Base-by-base conservation (phyloP, 2,113 vertebrate species). In the Channa maculata region DNA sequence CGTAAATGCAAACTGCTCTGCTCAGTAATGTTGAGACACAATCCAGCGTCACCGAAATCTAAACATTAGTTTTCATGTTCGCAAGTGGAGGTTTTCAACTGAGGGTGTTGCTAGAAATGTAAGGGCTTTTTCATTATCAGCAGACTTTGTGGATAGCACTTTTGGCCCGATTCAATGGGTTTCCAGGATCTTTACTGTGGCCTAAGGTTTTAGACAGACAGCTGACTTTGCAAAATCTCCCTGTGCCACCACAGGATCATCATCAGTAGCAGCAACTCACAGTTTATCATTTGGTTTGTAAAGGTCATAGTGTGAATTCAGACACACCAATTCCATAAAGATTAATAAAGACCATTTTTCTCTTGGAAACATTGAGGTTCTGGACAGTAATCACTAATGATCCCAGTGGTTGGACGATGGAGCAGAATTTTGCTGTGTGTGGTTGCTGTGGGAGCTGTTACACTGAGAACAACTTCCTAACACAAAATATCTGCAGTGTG, bases 271-370 rank as follows among this genome's bases (percentile, higher is more conserved):
- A 14, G 0, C 41, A 45, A 67, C 51, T 61, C 36, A 37, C 57
- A 57, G 45, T 77, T 43, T 50, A 83, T 65, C 43, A 57, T 50
- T 41, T 62, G 11, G 0, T 54, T 62, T n/a, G 24, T 72, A 72
- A 65, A 72, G 52, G 58, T 80, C 67, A 54, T 1, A 8, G 1
- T 43, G 11, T 37, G 13, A 8, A 52, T 61, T 36, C 34, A 34
- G 36, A 52, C 11, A 15, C 14, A 6, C 1, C n/a, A 0, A 5
- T 46, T n/a, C 46, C 63, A 12, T 33, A 1, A n/a, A 43, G 13
- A 55, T 38, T 12, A n/a, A 52, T 55, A 5, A 24, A 9, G 0
- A 37, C 10, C 3, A 11, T 13, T 55, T 0, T 49, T 13, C 5
- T 34, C 45, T 45, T 3, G 15, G 43, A 62, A 43, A 58, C n/a